Evolutionary conservation across 2,113 vertebrate genomes (phyloP).

Genomic region (Platichthys stellatus): DNA sequence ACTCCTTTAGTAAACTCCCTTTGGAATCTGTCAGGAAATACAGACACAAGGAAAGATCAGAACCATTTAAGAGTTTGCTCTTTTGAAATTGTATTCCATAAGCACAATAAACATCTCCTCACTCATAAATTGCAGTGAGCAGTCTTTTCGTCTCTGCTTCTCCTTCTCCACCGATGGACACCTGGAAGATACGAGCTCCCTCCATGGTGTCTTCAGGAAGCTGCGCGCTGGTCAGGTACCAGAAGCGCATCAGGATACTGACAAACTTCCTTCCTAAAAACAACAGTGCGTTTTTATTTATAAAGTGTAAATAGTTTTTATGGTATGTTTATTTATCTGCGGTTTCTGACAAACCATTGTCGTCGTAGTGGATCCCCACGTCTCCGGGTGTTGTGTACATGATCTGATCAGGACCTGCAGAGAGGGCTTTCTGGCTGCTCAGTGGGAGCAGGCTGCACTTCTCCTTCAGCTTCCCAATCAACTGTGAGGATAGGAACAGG

Average conservation of each 20-base stretch:
- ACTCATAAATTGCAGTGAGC: slow-evolving; percentile 94
- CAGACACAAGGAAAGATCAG: background rate
- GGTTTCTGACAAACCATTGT: slow-evolving; percentile 82
- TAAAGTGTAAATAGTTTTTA: background rate
- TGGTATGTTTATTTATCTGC: background rate
- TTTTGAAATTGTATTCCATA: too few species aligned
- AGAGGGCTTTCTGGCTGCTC: slow-evolving; percentile 87
- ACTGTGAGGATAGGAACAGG: slow-evolving; percentile 69
- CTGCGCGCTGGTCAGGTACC: slow-evolving; percentile 90
- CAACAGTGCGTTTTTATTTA: background rate
- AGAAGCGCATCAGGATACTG: slow-evolving; percentile 95
- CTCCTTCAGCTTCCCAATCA: slow-evolving; percentile 87
- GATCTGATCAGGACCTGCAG: slow-evolving; percentile 88
- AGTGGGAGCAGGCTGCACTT: slow-evolving; percentile 86
- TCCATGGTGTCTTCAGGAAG: slow-evolving; percentile 83
- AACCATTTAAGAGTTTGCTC: too few species aligned
- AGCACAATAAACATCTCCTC: slow-evolving; percentile 57
- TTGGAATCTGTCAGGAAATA: slow-evolving; percentile 85
- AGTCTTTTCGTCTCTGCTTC: slow-evolving; percentile 86
- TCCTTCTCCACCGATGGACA: slow-evolving; percentile 82
- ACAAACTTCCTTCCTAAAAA: slow-evolving; percentile 92
- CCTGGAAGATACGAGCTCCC: slow-evolving; percentile 85
- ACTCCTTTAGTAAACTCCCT: slow-evolving; percentile 96
- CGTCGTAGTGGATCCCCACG: slow-evolving; percentile 91
- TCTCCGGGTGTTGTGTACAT: slow-evolving; percentile 87